A percentile compares a stretch with the other conserved stretches of the same genome.
These are phyloP conservation scores for Chloromyia formosa DNA, from an alignment of 2,888 invertebrate species.

Conservation along the genomic window DNA sequence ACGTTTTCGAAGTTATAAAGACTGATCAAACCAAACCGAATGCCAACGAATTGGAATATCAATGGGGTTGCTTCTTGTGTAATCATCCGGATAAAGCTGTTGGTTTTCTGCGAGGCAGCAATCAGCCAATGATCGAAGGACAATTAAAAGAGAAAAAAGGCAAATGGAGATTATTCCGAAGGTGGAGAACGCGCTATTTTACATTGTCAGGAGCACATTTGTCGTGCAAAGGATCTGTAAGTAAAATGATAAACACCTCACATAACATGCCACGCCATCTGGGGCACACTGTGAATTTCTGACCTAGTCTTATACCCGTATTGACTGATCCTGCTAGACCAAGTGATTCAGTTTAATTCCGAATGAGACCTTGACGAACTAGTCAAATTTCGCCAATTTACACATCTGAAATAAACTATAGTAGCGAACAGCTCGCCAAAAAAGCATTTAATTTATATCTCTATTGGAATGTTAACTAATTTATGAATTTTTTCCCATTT, in stretches of 20 bases:
- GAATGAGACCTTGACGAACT: too few species aligned
- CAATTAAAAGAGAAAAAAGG: slow-evolving; percentile 92
- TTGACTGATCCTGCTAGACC: too few species aligned
- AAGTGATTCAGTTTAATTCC: too few species aligned
- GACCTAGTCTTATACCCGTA: too few species aligned
- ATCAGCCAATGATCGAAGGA: slow-evolving; percentile 88
- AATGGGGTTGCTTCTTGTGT: slow-evolving; percentile 94
- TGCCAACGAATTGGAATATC: slow-evolving; percentile 64
- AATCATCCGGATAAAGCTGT: slow-evolving; percentile 90
- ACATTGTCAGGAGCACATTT: slow-evolving; percentile 92
- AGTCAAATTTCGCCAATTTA: too few species aligned
- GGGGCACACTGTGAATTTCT: too few species aligned
- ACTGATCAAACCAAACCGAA: slow-evolving; percentile 64
- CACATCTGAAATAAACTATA: too few species aligned
- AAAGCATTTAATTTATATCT: too few species aligned
- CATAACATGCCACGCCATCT: too few species aligned
- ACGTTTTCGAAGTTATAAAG: slow-evolving; percentile 85
- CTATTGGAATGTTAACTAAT: not conserved
- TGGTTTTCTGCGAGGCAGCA: slow-evolving; percentile 81
- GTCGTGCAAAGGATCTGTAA: slow-evolving; percentile 84
- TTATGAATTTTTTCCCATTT: slow-evolving; percentile 46
- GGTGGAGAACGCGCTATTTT: slow-evolving; percentile 95
- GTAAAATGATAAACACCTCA: slow-evolving; percentile 56
- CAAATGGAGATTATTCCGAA: slow-evolving; percentile 87
- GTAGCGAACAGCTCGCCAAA: too few species aligned